phyloP scores from a whole-genome alignment of 1,140 invertebrate genomes.

The Neelides sp. region DNA sequence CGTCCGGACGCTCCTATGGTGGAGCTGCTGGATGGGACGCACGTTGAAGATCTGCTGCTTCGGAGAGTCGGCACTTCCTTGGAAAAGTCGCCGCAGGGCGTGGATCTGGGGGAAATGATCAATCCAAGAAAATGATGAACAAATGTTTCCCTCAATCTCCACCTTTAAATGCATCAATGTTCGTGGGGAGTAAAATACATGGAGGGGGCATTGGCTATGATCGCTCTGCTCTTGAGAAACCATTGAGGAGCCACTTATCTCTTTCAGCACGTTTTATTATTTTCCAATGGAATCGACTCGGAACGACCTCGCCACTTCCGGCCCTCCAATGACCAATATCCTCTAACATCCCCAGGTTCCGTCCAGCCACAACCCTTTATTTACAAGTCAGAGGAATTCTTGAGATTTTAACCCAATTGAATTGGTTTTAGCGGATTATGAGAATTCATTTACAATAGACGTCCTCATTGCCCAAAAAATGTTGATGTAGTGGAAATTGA shows the following conservation, averaged over 20 bases:
- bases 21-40: conserved; percentile 71
- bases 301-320: too few species aligned
- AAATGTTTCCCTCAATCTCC: not conserved
- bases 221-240: not conserved
- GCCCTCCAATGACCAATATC: too few species aligned
- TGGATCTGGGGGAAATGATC: conserved; percentile 52
- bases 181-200: conserved; percentile 6
- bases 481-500: not conserved
- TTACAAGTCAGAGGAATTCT: too few species aligned
- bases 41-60: conserved; percentile 86
- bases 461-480: too few species aligned
- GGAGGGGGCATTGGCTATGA: not conserved
- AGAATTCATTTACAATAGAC: not conserved
- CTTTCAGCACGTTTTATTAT: too few species aligned
- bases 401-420: too few species aligned
- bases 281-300: not conserved
- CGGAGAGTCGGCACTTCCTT: conserved; percentile 73
- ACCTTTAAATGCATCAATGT: not conserved
- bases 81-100: conserved; percentile 66
- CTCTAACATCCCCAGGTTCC: too few species aligned
- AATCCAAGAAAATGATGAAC: conserved; percentile 2
- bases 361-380: too few species aligned
- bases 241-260: not conserved
- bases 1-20: conserved; percentile 80
- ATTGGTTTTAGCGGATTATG: too few species aligned